phyloP scores from a whole-genome alignment of 1,140 invertebrate genomes.

The Drosophila murphyi region DNA sequence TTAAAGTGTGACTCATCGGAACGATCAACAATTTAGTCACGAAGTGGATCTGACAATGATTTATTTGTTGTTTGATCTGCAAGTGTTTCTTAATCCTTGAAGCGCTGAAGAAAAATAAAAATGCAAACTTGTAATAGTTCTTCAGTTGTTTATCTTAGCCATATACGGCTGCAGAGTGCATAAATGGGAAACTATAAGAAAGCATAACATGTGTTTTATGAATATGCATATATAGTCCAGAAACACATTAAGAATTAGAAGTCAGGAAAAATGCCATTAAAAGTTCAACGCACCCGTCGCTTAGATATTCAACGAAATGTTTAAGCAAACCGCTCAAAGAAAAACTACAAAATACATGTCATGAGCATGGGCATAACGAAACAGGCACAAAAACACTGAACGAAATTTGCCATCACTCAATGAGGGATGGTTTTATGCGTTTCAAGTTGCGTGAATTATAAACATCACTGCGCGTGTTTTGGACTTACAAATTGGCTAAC shows the following conservation, averaged over 20 bases:
- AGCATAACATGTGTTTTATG: background rate
- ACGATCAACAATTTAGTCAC: background rate
- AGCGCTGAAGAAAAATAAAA: too few relatives aligned
- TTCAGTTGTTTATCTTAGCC: too few relatives aligned
- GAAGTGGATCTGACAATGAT: too few relatives aligned
- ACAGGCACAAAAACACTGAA: constrained; percentile 53
- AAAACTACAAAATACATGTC: constrained; percentile 66
- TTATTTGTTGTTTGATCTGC: too few relatives aligned
- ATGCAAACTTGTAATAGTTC: too few relatives aligned
- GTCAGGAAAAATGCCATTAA: constrained; percentile 28
- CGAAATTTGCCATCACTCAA: constrained; percentile 36
- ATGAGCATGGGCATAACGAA: constrained; percentile 35
- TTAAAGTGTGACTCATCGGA: background rate
- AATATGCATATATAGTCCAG: constrained; percentile 1
- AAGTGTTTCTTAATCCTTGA: too few relatives aligned
- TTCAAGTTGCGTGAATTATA: constrained; percentile 61
- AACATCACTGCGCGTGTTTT: constrained; percentile 56
- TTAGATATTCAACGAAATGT: constrained; percentile 36
- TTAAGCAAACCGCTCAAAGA: constrained; percentile 36
- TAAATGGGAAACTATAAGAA: background rate
- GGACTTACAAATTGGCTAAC: constrained; percentile 43
- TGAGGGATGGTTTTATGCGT: constrained; percentile 32
- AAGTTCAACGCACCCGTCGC: constrained; percentile 72
- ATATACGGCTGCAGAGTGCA: background rate
- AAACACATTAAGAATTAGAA: constrained; percentile 9